Evolutionary conservation across 2,113 vertebrate species (phyloP), one percentile per base, ranked within the genome.

Genomic region (Gnathonemus echidnorhynchus): DNA sequence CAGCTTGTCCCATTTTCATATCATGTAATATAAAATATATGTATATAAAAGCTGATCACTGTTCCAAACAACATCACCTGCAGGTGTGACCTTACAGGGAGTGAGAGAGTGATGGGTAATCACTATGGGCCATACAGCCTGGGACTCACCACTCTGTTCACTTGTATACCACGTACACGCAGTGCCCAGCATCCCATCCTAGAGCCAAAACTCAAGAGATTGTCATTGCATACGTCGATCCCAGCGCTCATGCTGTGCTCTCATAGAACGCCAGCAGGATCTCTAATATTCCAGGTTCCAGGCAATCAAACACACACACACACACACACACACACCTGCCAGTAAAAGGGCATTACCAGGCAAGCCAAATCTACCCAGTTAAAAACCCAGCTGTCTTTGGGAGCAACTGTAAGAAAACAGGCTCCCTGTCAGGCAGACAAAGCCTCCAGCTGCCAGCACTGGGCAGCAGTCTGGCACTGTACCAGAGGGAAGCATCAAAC

Each of bases 191-290:
- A 1, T 45, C 80, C 52, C 3, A 8, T n/a, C n/a, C 56, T 17
- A 86, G 42, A 53, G 80, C 53, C 74, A 84, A 74, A 87, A 86
- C 52, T 91, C 89, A 88, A 94, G 48, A 91, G 96, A 96, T 96
- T 96, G 95, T 96, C 95, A 91, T 93, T 92, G 95, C 94, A 92
- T 93, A 95, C 89, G 91, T 31, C 2, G 10, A 62, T 13, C 13
- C 35, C 35, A 45, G 17, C 45, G 42, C 45, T 48, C 39, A 42
- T 4, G 31, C 35, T 88, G 87, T 70, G 89, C 84, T 92, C 89
- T 90, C 90, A 92, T 39, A 39, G n/a, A 27, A 11, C n/a, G 87
- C 21, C n/a, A 5, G 52, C 5, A 39, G 15, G 31, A 19, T 42
- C 31, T 8, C 74, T 77, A 35, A 77, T 19, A 77, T 77, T 31